A percentile compares a stretch with the other conserved stretches of the same genome.
Evolutionary conservation across 2,888 invertebrate genomes (phyloP).

Genomic region (Archips crataeganus): DNA sequence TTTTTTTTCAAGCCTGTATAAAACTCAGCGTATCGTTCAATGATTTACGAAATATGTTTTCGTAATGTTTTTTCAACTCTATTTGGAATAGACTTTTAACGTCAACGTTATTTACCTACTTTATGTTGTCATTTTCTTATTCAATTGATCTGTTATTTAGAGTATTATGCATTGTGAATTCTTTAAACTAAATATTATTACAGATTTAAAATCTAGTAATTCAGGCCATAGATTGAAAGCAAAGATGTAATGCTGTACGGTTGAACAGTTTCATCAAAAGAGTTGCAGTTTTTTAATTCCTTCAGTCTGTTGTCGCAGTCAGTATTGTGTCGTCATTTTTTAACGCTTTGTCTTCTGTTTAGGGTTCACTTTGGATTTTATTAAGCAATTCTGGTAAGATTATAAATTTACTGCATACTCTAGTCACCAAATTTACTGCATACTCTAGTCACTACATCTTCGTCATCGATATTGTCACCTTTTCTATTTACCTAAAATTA

Average conservation of each 20-base stretch:
- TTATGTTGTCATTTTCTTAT: neutral
- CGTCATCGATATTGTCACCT: too few relatives aligned
- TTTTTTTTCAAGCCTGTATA: too few relatives aligned
- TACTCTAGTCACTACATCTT: too few relatives aligned
- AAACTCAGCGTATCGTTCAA: neutral
- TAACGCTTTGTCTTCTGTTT: conserved; percentile 10
- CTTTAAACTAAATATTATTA: conserved; percentile 27
- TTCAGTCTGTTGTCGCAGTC: conserved; percentile 21
- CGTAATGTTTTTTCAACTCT: neutral
- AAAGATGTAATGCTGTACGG: conserved; percentile 50
- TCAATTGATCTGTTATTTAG: neutral
- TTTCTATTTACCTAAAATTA: too few relatives aligned
- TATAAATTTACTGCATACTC: too few relatives aligned
- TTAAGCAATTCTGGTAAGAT: neutral
- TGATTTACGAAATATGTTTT: neutral
- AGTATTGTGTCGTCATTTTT: conserved; percentile 37
- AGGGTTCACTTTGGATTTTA: conserved; percentile 11
- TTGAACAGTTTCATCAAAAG: conserved; percentile 46
- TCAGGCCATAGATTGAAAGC: conserved; percentile 36
- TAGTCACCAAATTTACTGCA: too few relatives aligned
- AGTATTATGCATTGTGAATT: neutral
- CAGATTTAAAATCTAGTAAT: conserved; percentile 30
- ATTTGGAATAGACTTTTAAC: neutral
- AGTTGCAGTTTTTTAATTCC: conserved; percentile 31
- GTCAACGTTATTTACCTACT: neutral